These are phyloP conservation scores for Rhineura floridana DNA, from an alignment of 2,113 vertebrate species.

Conservation along the genomic window DNA sequence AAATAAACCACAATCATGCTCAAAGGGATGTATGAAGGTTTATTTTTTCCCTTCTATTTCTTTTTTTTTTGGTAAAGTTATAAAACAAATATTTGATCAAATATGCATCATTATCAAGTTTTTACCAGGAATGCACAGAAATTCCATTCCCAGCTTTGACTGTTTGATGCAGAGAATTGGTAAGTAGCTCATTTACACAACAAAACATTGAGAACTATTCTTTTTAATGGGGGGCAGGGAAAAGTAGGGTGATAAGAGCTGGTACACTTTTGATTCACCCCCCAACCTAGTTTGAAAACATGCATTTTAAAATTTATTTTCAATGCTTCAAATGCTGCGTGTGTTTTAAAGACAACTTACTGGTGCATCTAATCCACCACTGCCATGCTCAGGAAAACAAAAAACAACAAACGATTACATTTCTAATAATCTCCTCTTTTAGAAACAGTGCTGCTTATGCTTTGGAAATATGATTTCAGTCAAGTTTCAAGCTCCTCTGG, in stretches of 20 bases:
- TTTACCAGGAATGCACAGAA: slow-evolving; percentile 35
- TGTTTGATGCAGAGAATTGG: slow-evolving; percentile 57
- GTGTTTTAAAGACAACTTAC: slow-evolving; percentile 18
- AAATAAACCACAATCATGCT: slow-evolving; percentile 33
- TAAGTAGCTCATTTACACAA: slow-evolving; percentile 63
- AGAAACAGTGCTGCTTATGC: slow-evolving; percentile 11
- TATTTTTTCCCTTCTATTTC: neutral
- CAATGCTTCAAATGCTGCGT: slow-evolving; percentile 31
- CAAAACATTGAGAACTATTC: slow-evolving; percentile 33
- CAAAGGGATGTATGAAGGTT: neutral
- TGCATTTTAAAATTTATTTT: slow-evolving; percentile 35
- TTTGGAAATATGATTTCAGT: slow-evolving; percentile 44
- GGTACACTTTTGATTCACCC: slow-evolving; percentile 11
- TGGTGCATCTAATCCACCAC: neutral
- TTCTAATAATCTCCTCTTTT: slow-evolving; percentile 37
- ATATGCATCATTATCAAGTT: slow-evolving; percentile 60
- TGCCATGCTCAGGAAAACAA: neutral
- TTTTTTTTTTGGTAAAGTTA: slow-evolving; percentile 48
- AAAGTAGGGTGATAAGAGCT: slow-evolving; percentile 41
- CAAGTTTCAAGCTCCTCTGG: slow-evolving; percentile 2
- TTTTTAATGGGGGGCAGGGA: neutral
- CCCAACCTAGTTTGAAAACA: slow-evolving; percentile 25
- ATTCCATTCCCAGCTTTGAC: slow-evolving; percentile 36
- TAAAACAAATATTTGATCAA: slow-evolving; percentile 65
- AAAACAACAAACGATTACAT: neutral